These are phyloP conservation scores for Caenorhabditis imperialis DNA, from an alignment of 2,888 invertebrate species.

Conservation along the genomic window DNA sequence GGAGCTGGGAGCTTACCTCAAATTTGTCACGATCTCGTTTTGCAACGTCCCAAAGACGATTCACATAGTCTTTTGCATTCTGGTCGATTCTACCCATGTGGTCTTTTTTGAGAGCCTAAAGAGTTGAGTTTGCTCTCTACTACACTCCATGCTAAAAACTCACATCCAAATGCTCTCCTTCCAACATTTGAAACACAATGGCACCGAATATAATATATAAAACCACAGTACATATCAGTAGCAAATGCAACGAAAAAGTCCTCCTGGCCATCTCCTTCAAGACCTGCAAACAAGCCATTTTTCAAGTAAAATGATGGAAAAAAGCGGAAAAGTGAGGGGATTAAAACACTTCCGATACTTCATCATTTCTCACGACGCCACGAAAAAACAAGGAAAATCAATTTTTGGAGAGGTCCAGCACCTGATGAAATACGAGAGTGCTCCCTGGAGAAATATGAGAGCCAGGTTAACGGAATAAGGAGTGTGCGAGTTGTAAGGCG, in stretches of 20 bases:
- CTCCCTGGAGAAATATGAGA: conserved; percentile 37
- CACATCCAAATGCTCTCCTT: conserved; percentile 64
- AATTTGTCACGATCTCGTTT: conserved; percentile 40
- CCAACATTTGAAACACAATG: conserved; percentile 59
- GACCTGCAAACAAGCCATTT: conserved; percentile 31
- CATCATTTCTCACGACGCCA: no score
- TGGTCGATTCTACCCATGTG: conserved; percentile 65
- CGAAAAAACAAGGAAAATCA: conserved; percentile 13
- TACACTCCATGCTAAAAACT: background rate
- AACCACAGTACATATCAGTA: conserved; percentile 68
- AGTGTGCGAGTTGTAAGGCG: background rate
- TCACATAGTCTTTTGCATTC: conserved; percentile 63
- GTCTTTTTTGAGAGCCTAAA: conserved; percentile 60
- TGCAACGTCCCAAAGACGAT: conserved; percentile 61
- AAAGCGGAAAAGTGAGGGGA: background rate
- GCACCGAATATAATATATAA: conserved; percentile 73
- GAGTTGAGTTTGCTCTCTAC: background rate
- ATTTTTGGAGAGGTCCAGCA: conserved; percentile 6
- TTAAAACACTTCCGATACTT: no score
- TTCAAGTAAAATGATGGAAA: conserved; percentile 4
- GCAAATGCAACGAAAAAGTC: conserved; percentile 71
- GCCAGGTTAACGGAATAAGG: conserved; percentile 1
- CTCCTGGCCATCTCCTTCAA: conserved; percentile 56
- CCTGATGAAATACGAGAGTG: conserved; percentile 7
- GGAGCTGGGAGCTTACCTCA: conserved; percentile 31